Evolutionary conservation across 1,140 invertebrate species (phyloP).

Genomic region (Paralvinella palmiformis): DNA sequence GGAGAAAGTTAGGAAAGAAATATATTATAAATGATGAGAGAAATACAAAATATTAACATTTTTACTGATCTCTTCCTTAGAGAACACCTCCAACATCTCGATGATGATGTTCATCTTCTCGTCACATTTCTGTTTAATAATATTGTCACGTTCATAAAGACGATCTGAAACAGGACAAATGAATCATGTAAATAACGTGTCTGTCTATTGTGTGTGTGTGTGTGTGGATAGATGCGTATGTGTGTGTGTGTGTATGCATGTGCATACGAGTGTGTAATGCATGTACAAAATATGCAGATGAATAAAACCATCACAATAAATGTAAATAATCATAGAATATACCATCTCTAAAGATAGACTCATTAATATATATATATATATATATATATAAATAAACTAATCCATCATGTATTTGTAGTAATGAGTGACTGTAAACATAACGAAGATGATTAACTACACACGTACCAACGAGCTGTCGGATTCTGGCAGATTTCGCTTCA

Average conservation of each 20-base stretch:
- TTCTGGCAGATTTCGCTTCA: constrained; percentile 58
- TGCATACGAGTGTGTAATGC: constrained; percentile 9
- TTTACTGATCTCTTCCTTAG: constrained; percentile 5
- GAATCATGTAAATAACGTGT: not conserved
- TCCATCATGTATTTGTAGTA: not conserved
- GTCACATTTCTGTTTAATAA: constrained; percentile 76
- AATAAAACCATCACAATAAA: not conserved
- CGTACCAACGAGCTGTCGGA: constrained; percentile 44
- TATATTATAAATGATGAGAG: not conserved
- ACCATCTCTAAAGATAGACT: not conserved
- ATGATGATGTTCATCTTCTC: constrained; percentile 80
- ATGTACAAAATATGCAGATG: not conserved
- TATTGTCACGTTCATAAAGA: constrained; percentile 76
- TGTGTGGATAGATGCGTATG: not conserved
- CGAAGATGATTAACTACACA: not conserved
- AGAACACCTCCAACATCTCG: constrained; percentile 62
- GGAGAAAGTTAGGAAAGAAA: not conserved
- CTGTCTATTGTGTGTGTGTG: too few species aligned
- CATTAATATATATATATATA: too few species aligned
- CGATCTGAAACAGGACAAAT: constrained; percentile 52
- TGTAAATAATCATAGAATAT: not conserved
- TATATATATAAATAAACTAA: not conserved
- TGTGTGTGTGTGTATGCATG: not conserved
- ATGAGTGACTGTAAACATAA: not conserved
- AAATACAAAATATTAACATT: not conserved